Conservation (phyloP, 2,797 vertebrate species). For the Mareca penelope region DNA sequence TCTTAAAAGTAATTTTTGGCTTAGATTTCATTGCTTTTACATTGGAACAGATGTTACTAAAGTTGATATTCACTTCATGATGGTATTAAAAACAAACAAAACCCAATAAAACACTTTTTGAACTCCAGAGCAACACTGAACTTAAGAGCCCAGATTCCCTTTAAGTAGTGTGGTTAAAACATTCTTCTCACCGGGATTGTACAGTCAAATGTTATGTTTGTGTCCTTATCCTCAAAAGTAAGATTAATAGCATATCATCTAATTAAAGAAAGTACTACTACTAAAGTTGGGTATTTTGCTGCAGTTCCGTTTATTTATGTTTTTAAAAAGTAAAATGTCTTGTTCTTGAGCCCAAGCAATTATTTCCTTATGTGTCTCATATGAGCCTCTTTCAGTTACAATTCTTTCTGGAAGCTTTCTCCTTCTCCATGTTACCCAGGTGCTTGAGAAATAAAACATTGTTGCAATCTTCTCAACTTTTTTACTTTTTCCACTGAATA, state of each 20-base stretch:
- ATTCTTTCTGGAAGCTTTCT: background rate
- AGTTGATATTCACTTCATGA: background rate
- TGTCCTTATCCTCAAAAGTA: background rate
- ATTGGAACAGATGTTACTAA: background rate
- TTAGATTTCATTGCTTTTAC: background rate
- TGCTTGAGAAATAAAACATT: background rate
- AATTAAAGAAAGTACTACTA: background rate
- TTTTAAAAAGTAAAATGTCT: background rate
- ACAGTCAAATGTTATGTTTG: background rate
- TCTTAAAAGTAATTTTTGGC: background rate
- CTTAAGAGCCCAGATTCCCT: background rate
- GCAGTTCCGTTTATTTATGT: background rate
- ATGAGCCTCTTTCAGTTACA: background rate
- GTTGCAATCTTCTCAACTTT: background rate
- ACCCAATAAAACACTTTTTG: background rate
- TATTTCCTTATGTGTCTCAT: background rate
- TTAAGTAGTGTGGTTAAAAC: background rate
- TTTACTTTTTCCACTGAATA: background rate
- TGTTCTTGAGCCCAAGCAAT: background rate
- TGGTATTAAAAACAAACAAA: background rate
- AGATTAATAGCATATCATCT: background rate
- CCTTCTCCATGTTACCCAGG: fast-evolving
- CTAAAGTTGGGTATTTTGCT: background rate
- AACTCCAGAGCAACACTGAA: background rate
- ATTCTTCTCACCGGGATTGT: background rate